A percentile compares a stretch with the other conserved stretches of the same genome.
Conservation (phyloP, 2,113 vertebrate species). For the Hydrolagus affinis region DNA sequence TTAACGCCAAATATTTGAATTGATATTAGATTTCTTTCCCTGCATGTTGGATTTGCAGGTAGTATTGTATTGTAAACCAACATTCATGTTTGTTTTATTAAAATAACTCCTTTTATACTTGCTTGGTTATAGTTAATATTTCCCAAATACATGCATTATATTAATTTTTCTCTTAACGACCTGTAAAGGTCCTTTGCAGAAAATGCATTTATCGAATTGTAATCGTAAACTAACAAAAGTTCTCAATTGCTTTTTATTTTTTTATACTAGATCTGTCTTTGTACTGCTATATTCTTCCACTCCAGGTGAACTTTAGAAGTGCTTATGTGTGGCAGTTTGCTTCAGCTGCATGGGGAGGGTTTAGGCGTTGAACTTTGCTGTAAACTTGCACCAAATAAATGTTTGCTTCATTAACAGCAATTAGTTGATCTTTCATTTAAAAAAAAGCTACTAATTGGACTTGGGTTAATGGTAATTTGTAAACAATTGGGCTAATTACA, state of each 20-base stretch:
- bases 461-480: too few relatives aligned
- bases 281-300: not conserved
- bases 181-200: not conserved
- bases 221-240: not conserved
- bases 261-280: constrained; percentile 28
- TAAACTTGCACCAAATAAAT: constrained; percentile 31
- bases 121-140: constrained; percentile 3
- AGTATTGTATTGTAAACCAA: not conserved
- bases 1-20: constrained; percentile 3
- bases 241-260: not conserved
- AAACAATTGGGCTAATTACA: too few relatives aligned
- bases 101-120: not conserved
- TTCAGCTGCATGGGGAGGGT: not conserved
- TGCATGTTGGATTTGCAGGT: constrained; percentile 19
- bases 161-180: not conserved
- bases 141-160: not conserved
- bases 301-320: constrained; percentile 7
- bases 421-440: not conserved
- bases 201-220: not conserved
- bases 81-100: not conserved
- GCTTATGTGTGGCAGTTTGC: constrained; percentile 8
- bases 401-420: constrained; percentile 20
- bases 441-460: not conserved
- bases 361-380: constrained; percentile 21
- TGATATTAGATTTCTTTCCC: not conserved